These are phyloP conservation scores for Serinus canaria DNA, from an alignment of 2,113 vertebrate genomes.

Conservation along the genomic window DNA sequence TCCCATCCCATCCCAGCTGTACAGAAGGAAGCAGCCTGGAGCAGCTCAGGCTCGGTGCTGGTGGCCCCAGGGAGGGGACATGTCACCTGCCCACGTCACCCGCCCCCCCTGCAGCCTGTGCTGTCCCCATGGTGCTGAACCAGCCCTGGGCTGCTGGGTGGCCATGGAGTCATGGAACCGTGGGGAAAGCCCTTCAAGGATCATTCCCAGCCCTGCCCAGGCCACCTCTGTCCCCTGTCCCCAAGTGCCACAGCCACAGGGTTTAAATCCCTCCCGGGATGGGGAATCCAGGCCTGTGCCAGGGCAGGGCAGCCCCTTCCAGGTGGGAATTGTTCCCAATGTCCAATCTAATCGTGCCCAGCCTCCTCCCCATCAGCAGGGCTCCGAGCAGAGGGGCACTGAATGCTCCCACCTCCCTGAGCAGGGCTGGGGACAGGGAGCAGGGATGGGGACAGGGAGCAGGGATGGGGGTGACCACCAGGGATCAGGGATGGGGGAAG, in stretches of 20 bases:
- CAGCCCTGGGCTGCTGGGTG: background rate
- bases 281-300: background rate
- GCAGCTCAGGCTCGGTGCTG: background rate
- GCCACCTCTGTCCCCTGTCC: background rate
- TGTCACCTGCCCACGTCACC: accelerated
- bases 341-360: accelerated
- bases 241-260: background rate
- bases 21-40: background rate
- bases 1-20: background rate
- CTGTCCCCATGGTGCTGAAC: accelerated
- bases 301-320: background rate
- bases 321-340: background rate
- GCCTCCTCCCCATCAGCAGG: background rate
- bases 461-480: too few species aligned
- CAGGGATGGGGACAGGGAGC: too few species aligned
- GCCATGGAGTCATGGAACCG: accelerated
- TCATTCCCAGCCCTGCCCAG: background rate
- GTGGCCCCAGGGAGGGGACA: background rate
- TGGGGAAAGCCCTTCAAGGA: background rate
- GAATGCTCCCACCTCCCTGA: background rate
- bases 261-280: background rate
- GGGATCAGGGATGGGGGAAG: too few species aligned
- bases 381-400: background rate
- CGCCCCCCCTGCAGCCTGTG: accelerated
- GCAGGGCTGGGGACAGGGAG: background rate